Percentiles rank a stretch among this genome's conserved stretches.
Evolutionary conservation across 2,888 invertebrate species (phyloP).

Genomic region (Pogonocherus hispidulus): DNA sequence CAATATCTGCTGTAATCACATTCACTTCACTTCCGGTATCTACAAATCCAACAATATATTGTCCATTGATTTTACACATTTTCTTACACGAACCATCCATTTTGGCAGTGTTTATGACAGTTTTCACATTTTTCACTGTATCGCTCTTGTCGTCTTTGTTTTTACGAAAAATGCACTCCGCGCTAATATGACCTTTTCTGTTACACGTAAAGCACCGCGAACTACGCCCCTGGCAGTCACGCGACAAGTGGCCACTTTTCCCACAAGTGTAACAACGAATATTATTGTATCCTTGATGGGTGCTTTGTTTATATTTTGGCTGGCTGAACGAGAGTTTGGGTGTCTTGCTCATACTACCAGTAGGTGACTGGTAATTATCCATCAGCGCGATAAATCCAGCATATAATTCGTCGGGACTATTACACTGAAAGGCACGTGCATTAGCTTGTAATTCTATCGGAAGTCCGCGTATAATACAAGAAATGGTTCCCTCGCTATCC

Average conservation of each 20-base stretch:
- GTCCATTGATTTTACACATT: background rate
- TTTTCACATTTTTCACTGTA: no score
- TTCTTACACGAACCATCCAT: background rate
- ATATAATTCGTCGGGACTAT: background rate
- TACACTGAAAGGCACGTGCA: slow-evolving; percentile 3
- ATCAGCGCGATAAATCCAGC: slow-evolving; percentile 3
- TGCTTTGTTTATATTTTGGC: background rate
- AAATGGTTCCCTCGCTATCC: slow-evolving; percentile 1
- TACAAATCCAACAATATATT: background rate
- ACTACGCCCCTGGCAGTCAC: no score
- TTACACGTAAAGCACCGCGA: no score
- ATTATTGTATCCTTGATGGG: no score
- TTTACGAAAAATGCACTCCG: no score
- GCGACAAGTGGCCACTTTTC: no score
- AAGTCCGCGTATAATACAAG: background rate
- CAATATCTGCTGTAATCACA: no score
- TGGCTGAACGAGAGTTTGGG: no score
- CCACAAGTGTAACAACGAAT: no score
- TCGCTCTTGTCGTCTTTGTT: no score
- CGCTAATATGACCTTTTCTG: no score
- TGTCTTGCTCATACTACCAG: no score
- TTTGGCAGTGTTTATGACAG: background rate
- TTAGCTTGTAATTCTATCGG: slow-evolving; percentile 3
- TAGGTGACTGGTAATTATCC: background rate
- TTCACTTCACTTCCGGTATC: background rate